Evolutionary conservation across 1,140 invertebrate genomes (phyloP), one percentile per base, ranked within the genome.

Genomic region (Cryptotermes secundus): DNA sequence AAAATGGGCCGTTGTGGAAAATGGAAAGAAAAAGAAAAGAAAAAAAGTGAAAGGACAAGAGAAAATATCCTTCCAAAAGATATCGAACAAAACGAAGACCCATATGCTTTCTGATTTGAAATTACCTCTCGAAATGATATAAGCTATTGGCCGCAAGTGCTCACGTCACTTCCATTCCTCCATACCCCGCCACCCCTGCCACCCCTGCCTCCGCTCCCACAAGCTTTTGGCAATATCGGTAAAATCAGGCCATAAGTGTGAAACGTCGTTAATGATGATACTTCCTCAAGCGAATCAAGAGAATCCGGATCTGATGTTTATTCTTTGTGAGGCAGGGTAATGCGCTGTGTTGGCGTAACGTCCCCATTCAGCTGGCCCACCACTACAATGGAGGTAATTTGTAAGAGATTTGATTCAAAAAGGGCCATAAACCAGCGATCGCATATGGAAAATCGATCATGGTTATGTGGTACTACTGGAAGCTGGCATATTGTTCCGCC

Each of bases 41-140:
- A n/a, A 19, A 3, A 24, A 19, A n/a, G 9, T 7, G n/a, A 31
- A 14, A 31, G 59, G 59, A 31, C 3, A 14, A 72, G n/a, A 16
- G 59, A 31, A 31, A 72, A 72, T 72, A 72, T 31, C 59, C 59
- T 72, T 72, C 59, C 26, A 31, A 31, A 72, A 14, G 59, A 31
- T 72, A 31, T 72, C 59, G 59, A 72, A 31, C 26, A 72, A 72
- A 72, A 72, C 9, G 59, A 72, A 72, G 59, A 72, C n/a, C 59
- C 59, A 31, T 72, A 14, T 72, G 59, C 59, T 72, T 72, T 72
- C 59, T 72, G 59, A 72, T 72, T 72, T 72, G n/a, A 72, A 72
- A 72, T 72, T 26, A 31, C 59, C 59, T n/a, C 59, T 72, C n/a
- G 59, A 72, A 72, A 72, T 72, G 59, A 72, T 1, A 3, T 72